Conservation (phyloP, 2,888 invertebrate species). For the Dendrolimus houi region DNA sequence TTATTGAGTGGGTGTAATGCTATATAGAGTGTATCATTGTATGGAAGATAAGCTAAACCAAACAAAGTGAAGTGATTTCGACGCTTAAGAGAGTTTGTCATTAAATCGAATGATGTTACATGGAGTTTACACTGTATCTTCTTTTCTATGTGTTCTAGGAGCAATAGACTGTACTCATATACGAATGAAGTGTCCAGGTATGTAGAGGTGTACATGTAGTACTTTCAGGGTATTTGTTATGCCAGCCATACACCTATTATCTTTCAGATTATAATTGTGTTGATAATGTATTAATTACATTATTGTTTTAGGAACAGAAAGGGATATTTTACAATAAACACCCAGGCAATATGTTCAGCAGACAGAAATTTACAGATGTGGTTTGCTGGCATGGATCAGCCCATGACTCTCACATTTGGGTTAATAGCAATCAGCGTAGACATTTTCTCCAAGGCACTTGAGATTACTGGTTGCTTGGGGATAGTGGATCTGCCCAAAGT, state of each 20-base stretch:
- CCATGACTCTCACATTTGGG: conserved; percentile 23
- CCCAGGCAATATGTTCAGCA: conserved; percentile 17
- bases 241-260: no score
- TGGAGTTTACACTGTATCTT: no score
- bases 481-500: conserved; percentile 10
- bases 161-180: conserved; percentile 2
- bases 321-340: conserved; percentile 20
- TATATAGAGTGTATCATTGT: no score
- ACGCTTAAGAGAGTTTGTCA: no score
- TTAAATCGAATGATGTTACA: no score
- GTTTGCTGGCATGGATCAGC: conserved; percentile 26
- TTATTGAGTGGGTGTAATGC: no score
- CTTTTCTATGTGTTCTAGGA: not conserved
- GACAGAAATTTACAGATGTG: conserved; percentile 11
- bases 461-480: conserved; percentile 7
- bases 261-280: no score
- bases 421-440: conserved; percentile 9
- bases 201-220: not conserved
- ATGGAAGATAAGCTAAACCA: no score
- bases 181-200: not conserved
- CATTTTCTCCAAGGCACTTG: conserved; percentile 9
- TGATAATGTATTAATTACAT: no score
- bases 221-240: no score
- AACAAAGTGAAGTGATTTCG: no score
- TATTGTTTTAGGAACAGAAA: conserved; percentile 13